Conservation (phyloP, 2,797 vertebrate species). For the Vireo griseus region DNA sequence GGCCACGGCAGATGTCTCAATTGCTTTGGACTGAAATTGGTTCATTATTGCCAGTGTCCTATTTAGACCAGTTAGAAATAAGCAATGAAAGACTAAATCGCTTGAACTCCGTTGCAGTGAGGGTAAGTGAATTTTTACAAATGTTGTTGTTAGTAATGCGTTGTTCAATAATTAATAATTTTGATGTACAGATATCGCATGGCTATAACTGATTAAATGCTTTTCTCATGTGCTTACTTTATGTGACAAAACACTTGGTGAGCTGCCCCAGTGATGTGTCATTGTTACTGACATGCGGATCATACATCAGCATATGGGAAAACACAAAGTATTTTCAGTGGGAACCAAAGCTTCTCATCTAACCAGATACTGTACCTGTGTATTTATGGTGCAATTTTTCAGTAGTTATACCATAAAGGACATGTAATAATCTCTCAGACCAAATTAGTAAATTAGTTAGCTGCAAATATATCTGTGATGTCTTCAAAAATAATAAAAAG, state of each 20-base stretch:
- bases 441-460: not conserved
- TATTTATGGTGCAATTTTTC: not conserved
- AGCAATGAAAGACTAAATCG: not conserved
- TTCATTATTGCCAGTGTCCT: constrained; percentile 28
- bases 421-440: not conserved
- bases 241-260: not conserved
- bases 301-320: not conserved
- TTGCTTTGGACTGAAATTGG: constrained; percentile 1
- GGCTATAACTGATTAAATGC: not conserved
- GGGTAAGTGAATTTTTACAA: not conserved
- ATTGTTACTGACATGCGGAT: not conserved
- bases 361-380: not conserved
- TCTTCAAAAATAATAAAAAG: not conserved
- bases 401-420: not conserved
- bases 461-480: not conserved
- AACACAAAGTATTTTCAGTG: not conserved
- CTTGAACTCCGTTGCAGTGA: not conserved
- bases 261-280: not conserved
- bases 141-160: not conserved
- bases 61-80: not conserved
- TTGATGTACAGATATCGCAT: not conserved
- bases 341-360: not conserved
- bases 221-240: not conserved
- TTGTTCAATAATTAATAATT: not conserved
- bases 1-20: constrained; percentile 31